A percentile compares a stretch with the other conserved stretches of the same genome.
These are phyloP conservation scores for Drosophila malerkotliana DNA, from an alignment of 1,140 invertebrate species.

Conservation along the genomic window DNA sequence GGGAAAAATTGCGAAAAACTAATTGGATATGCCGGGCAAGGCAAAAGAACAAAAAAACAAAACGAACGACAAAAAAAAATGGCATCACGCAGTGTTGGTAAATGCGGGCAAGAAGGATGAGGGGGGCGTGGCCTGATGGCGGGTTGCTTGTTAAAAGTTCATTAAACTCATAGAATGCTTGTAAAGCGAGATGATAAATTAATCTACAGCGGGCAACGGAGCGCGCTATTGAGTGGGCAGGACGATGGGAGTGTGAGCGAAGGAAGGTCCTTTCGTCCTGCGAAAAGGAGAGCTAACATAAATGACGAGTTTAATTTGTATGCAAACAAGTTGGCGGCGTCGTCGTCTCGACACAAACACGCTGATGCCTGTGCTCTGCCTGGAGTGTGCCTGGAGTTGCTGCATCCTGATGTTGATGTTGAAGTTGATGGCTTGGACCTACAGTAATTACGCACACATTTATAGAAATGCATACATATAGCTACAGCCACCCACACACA, in stretches of 20 bases:
- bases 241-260: constrained; percentile 20
- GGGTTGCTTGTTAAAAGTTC: constrained; percentile 73
- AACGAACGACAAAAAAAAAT: constrained; percentile 41
- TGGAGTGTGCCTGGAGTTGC: background rate
- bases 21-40: constrained; percentile 66
- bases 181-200: constrained; percentile 83
- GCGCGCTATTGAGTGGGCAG: constrained; percentile 76
- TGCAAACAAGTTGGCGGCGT: constrained; percentile 80
- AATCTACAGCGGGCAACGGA: constrained; percentile 77
- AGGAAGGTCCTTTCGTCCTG: constrained; percentile 1
- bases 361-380: constrained; percentile 12
- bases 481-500: constrained; percentile 18
- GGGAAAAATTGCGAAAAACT: constrained; percentile 68
- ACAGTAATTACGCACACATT: constrained; percentile 72
- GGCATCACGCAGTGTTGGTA: constrained; percentile 29
- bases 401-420: constrained; percentile 35
- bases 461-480: constrained; percentile 20
- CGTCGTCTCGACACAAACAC: constrained; percentile 70
- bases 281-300: constrained; percentile 56
- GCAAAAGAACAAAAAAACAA: constrained; percentile 34
- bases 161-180: constrained; percentile 81
- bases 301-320: constrained; percentile 82
- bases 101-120: constrained; percentile 7
- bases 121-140: constrained; percentile 53
- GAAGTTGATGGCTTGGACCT: constrained; percentile 64